phyloP scores from a whole-genome alignment of 2,113 vertebrate genomes.

The Echinops telfairi region DNA sequence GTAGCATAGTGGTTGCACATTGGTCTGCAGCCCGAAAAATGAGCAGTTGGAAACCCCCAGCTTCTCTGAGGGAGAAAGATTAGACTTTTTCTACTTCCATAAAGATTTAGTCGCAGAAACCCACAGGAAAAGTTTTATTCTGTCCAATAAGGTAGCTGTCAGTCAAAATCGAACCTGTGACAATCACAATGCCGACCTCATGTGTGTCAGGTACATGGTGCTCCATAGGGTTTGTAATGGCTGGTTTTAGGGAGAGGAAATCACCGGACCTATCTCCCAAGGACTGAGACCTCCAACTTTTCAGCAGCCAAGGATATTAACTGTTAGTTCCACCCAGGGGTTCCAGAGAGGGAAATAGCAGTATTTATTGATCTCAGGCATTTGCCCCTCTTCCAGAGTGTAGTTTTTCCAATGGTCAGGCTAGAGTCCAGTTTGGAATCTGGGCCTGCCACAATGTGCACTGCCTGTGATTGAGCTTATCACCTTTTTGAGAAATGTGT shows the following conservation, averaged over 20 bases:
- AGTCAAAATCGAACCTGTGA: too few relatives aligned
- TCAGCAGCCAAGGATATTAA: neutral
- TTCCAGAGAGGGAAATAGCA: neutral
- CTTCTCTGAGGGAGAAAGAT: too few relatives aligned
- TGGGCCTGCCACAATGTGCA: neutral
- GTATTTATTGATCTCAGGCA: neutral
- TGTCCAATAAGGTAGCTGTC: too few relatives aligned
- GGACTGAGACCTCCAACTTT: neutral
- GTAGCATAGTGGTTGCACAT: too few relatives aligned
- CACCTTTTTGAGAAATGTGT: slow-evolving; percentile 32
- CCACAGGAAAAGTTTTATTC: too few relatives aligned
- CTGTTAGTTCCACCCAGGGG: neutral
- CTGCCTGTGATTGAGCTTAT: neutral
- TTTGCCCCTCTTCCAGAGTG: neutral
- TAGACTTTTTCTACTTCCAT: too few relatives aligned
- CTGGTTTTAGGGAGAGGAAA: neutral
- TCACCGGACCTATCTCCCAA: neutral
- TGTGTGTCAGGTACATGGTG: neutral
- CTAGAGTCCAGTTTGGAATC: slow-evolving; percentile 8
- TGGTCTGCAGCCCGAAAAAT: too few relatives aligned
- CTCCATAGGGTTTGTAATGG: neutral
- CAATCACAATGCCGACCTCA: too few relatives aligned
- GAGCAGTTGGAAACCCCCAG: too few relatives aligned
- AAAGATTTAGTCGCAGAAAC: too few relatives aligned
- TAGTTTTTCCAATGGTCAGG: neutral